A percentile compares a stretch with the other conserved stretches of the same genome.
Evolutionary conservation across 1,140 invertebrate genomes (phyloP).

Genomic region (Cydia strobilella): DNA sequence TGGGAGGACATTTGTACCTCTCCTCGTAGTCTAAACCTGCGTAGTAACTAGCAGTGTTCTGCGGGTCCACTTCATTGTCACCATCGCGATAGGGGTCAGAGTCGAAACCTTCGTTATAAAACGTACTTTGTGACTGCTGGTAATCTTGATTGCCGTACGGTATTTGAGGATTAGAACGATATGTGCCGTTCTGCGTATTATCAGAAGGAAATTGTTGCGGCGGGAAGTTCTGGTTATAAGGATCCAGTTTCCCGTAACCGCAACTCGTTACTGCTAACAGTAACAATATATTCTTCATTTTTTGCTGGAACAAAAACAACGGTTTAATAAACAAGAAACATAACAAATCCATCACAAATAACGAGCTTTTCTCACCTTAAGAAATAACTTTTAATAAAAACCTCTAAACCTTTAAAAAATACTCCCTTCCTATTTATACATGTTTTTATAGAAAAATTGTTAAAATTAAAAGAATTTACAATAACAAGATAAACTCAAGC

Average conservation of each 20-base stretch:
- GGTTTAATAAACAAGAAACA: slow-evolving; percentile 35
- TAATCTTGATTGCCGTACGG: slow-evolving; percentile 70
- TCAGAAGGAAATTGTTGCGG: slow-evolving; percentile 51
- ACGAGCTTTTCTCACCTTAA: neutral
- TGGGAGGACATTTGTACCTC: slow-evolving; percentile 86
- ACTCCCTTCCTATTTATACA: neutral
- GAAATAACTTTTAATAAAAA: neutral
- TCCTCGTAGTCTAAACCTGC: slow-evolving; percentile 72
- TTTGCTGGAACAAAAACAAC: slow-evolving; percentile 40
- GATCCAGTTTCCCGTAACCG: slow-evolving; percentile 59
- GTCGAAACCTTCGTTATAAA: slow-evolving; percentile 56
- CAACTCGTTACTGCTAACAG: slow-evolving; percentile 50
- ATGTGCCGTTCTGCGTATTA: slow-evolving; percentile 59
- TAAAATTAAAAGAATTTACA: slow-evolving; percentile 23
- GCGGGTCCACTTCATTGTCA: slow-evolving; percentile 68
- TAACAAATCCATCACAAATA: slow-evolving; percentile 32
- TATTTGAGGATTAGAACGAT: slow-evolving; percentile 59
- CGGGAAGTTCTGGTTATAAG: slow-evolving; percentile 63
- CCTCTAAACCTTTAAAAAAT: neutral
- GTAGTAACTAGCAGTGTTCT: slow-evolving; percentile 64
- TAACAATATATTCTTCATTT: slow-evolving; percentile 56
- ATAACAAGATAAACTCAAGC: slow-evolving; percentile 16
- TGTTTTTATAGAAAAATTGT: slow-evolving; percentile 9
- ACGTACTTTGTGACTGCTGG: slow-evolving; percentile 63
- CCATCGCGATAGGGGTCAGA: slow-evolving; percentile 60